A percentile compares a stretch with the other conserved stretches of the same genome.
Conservation (phyloP, 2,888 invertebrate species). For the Mantis religiosa region DNA sequence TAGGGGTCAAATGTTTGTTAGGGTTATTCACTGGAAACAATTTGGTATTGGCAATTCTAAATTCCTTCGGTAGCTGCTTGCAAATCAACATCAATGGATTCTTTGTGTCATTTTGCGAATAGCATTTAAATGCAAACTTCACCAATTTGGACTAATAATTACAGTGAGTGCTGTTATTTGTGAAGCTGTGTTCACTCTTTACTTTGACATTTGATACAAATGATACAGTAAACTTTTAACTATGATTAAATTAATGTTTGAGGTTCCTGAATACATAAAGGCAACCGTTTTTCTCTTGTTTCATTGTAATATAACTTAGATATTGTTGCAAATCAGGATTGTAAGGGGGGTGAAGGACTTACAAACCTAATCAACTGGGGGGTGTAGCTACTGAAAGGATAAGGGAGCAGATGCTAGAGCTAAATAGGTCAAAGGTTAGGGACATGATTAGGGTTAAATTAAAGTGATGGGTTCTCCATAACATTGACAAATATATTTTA, state of each 20-base stretch:
- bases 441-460: too few relatives aligned
- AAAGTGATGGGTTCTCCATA: too few relatives aligned
- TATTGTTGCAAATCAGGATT: too few relatives aligned
- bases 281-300: conserved; percentile 5
- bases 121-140: neutral
- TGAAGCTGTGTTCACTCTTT: neutral
- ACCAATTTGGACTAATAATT: neutral
- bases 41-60: conserved; percentile 11
- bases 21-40: conserved; percentile 6
- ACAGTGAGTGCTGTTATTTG: neutral
- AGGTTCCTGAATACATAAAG: neutral
- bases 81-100: neutral
- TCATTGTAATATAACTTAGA: conserved; percentile 12
- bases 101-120: conserved; percentile 19
- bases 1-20: conserved; percentile 14
- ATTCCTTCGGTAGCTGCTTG: conserved; percentile 20
- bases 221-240: neutral
- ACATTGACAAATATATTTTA: too few relatives aligned
- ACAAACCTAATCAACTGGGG: too few relatives aligned
- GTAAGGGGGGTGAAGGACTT: too few relatives aligned
- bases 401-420: too few relatives aligned
- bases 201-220: neutral
- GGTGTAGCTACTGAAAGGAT: too few relatives aligned
- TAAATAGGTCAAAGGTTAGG: too few relatives aligned
- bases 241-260: neutral